Evolutionary conservation across 2,113 vertebrate species (phyloP).

Genomic region (Lipotes vexillifer): DNA sequence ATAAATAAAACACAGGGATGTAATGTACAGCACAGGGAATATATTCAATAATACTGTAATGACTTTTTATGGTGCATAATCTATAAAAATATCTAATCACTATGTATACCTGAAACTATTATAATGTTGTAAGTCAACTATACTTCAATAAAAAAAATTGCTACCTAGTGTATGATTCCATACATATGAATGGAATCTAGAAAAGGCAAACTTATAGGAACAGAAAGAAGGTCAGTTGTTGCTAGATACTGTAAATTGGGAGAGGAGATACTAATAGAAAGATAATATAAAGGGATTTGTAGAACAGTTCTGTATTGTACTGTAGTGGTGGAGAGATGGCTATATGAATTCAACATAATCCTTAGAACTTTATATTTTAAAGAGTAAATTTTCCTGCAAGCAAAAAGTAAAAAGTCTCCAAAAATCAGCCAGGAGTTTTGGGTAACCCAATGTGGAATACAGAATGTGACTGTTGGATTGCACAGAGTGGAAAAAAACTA

Average conservation of each 20-base stretch:
- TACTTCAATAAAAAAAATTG: too few relatives aligned
- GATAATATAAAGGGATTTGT: rapidly evolving
- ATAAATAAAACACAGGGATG: too few relatives aligned
- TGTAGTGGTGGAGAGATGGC: neutral
- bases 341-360: neutral
- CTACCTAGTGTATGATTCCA: neutral
- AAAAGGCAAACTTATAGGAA: neutral
- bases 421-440: neutral
- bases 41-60: too few relatives aligned
- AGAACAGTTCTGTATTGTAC: neutral
- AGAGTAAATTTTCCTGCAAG: neutral
- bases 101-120: too few relatives aligned
- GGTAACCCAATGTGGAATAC: neutral
- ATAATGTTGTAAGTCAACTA: too few relatives aligned
- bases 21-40: too few relatives aligned
- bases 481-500: neutral
- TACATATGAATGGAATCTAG: neutral
- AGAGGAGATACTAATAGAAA: neutral
- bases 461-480: neutral
- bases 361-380: neutral
- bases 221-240: neutral
- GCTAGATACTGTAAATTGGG: neutral
- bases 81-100: too few relatives aligned
- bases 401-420: neutral
- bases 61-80: too few relatives aligned